Conservation (phyloP, 2,797 vertebrate species). For the Pseudochirops corinnae region DNA sequence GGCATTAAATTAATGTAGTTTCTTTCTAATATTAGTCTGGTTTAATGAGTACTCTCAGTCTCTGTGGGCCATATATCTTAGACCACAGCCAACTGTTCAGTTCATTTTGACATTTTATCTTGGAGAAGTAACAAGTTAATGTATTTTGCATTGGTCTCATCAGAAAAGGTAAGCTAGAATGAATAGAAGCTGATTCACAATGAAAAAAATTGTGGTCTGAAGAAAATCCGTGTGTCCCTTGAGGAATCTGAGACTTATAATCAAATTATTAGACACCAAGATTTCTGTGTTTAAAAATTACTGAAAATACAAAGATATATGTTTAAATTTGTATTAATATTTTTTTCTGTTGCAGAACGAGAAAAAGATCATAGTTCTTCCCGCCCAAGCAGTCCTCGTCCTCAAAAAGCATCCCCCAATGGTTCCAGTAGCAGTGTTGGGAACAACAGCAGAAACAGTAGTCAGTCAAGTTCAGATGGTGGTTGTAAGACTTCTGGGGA, state of each 20-base stretch:
- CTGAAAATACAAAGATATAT: neutral
- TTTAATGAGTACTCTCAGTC: neutral
- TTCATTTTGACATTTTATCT: constrained; percentile 48
- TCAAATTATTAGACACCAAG: neutral
- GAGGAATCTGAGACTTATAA: neutral
- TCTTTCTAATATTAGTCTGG: constrained; percentile 53
- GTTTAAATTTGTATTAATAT: constrained; percentile 41
- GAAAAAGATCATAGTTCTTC: constrained; percentile 95
- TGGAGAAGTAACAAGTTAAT: constrained; percentile 46
- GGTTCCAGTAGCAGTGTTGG: constrained; percentile 92
- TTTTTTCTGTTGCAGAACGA: constrained; percentile 85
- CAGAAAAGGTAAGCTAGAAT: neutral
- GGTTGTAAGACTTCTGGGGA: constrained; percentile 93
- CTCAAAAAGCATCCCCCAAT: constrained; percentile 94
- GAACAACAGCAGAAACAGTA: constrained; percentile 95
- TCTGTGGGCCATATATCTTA: neutral
- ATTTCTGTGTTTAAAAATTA: constrained; percentile 17
- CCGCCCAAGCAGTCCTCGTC: constrained; percentile 95
- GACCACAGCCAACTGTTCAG: neutral
- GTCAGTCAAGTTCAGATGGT: constrained; percentile 95
- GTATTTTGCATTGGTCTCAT: constrained; percentile 8
- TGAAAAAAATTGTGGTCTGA: constrained; percentile 59
- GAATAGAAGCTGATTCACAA: neutral
- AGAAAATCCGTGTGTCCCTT: constrained; percentile 17
- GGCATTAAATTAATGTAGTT: constrained; percentile 46